Conservation (phyloP, 2,797 vertebrate species). For the Alcedo quadribrachys region DNA sequence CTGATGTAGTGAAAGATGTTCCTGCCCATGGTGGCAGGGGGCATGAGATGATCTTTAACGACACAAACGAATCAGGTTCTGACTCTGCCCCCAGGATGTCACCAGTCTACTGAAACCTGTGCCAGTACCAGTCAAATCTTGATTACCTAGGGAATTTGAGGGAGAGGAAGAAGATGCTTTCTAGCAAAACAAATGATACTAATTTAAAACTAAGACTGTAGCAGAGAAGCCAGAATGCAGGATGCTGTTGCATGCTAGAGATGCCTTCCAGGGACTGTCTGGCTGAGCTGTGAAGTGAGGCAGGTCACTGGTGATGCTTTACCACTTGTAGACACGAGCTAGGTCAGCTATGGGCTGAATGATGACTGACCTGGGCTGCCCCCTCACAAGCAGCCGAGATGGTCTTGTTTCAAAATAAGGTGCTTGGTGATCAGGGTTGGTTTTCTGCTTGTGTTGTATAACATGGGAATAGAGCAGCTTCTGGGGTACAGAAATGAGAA, state of each 20-base stretch:
- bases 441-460: background rate
- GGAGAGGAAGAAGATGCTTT: background rate
- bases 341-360: background rate
- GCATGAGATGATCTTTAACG: background rate
- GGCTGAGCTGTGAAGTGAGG: background rate
- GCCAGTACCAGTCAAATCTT: background rate
- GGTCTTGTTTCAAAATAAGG: background rate
- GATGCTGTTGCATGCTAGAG: background rate
- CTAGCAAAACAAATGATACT: background rate
- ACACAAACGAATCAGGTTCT: background rate
- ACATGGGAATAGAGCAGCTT: background rate
- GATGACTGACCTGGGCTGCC: background rate
- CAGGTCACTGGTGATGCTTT: background rate
- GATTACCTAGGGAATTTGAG: background rate
- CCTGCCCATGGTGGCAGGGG: accelerated
- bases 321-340: background rate
- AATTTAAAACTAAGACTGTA: background rate
- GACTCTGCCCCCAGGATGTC: background rate
- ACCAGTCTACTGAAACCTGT: background rate
- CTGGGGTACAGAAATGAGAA: background rate
- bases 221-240: background rate
- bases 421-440: background rate
- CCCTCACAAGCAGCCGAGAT: background rate
- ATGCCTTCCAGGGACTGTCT: background rate
- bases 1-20: background rate